phyloP scores from a whole-genome alignment of 2,797 vertebrate genomes.

The Ispidina lecontei region DNA sequence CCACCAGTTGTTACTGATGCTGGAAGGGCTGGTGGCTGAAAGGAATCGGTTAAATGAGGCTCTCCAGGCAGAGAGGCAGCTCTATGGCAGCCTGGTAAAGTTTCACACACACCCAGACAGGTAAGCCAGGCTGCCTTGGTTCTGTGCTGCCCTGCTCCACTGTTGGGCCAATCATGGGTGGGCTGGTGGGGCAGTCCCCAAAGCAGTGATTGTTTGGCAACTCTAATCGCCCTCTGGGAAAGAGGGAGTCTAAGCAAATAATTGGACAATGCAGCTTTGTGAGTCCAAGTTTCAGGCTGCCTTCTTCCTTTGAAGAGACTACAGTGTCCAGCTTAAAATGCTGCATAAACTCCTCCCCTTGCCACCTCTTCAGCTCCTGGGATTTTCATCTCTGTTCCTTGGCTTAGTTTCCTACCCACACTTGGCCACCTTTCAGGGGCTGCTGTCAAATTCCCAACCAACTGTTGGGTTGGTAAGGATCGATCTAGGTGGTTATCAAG shows the following conservation, averaged over 20 bases:
- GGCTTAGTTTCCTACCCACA: neutral
- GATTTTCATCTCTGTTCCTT: neutral
- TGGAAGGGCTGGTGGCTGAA: slow-evolving; percentile 89
- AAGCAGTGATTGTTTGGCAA: neutral
- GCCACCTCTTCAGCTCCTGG: neutral
- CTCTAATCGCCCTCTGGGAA: neutral
- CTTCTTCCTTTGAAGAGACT: neutral
- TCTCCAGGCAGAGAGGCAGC: slow-evolving; percentile 88
- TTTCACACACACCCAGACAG: slow-evolving; percentile 83
- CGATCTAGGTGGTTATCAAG: neutral
- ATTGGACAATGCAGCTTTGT: neutral
- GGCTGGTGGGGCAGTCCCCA: neutral
- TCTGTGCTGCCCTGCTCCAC: neutral
- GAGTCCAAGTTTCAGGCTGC: neutral
- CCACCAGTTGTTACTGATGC: slow-evolving; percentile 78
- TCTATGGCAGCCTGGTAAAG: slow-evolving; percentile 89
- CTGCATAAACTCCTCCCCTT: rapidly evolving
- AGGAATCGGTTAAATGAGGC: slow-evolving; percentile 89
- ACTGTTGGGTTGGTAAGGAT: neutral
- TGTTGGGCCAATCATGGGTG: neutral
- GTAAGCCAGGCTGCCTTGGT: slow-evolving; percentile 71
- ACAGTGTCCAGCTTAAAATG: neutral
- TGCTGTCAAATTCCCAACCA: slow-evolving; percentile 9
- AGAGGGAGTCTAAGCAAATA: neutral
- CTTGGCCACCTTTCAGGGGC: slow-evolving; percentile 15